A percentile compares a stretch with the other conserved stretches of the same genome.
These are phyloP conservation scores for Cantharis nigra DNA, from an alignment of 2,888 invertebrate species.

Conservation along the genomic window DNA sequence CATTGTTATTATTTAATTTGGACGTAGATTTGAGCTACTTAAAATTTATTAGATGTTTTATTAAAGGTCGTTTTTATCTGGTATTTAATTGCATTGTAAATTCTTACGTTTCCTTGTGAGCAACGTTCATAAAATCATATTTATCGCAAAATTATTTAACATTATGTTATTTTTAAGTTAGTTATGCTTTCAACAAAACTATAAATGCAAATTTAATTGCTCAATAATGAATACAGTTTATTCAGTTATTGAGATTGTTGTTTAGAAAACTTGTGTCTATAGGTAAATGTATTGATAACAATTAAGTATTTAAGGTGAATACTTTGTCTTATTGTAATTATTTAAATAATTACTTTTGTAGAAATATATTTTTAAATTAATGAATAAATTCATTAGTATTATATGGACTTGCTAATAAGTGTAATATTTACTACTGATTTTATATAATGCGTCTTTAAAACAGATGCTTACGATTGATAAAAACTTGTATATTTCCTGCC, in stretches of 20 bases:
- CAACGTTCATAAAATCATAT: neutral
- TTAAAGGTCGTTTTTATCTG: neutral
- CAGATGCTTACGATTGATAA: conserved; percentile 28
- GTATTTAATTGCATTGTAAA: neutral
- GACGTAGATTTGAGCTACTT: neutral
- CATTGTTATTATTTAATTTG: conserved; percentile 1
- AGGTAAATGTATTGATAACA: neutral
- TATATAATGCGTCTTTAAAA: conserved; percentile 6
- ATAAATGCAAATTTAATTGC: neutral
- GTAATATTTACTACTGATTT: neutral
- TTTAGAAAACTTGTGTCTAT: neutral
- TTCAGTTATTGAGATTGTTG: neutral
- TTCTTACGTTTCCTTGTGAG: neutral
- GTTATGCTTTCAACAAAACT: neutral
- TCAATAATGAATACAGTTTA: neutral
- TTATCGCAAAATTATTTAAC: neutral
- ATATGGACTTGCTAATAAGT: conserved; percentile 3
- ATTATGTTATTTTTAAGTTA: neutral
- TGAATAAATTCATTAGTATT: conserved; percentile 2
- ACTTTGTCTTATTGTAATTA: neutral
- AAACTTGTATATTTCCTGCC: conserved; percentile 36
- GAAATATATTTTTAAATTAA: neutral
- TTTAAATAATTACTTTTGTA: neutral
- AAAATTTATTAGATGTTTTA: neutral
- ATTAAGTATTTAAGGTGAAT: neutral